These are phyloP conservation scores for Bellardia pandia DNA, from an alignment of 2,888 invertebrate species.

Conservation along the genomic window DNA sequence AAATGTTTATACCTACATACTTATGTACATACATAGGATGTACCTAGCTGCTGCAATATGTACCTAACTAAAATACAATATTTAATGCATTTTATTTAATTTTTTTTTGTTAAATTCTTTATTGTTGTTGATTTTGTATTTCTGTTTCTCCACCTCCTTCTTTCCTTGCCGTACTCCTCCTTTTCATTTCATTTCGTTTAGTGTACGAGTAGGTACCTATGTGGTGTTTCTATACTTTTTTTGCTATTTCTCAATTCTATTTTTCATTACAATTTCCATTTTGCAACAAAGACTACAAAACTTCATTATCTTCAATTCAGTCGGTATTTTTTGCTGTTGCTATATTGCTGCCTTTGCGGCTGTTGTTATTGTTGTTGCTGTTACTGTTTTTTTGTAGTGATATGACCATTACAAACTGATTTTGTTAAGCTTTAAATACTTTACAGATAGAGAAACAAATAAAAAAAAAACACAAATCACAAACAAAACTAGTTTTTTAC, in stretches of 20 bases:
- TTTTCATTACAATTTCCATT: slow-evolving; percentile 67
- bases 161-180: neutral
- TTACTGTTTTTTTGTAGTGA: slow-evolving; percentile 35
- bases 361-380: neutral
- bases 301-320: slow-evolving; percentile 68
- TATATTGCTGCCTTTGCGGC: neutral
- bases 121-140: slow-evolving; percentile 35
- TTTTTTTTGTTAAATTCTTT: slow-evolving; percentile 49
- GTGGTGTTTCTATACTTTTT: slow-evolving; percentile 38
- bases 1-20: neutral
- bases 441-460: slow-evolving; percentile 35
- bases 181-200: neutral
- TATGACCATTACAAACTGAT: slow-evolving; percentile 68
- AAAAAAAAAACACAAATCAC: slow-evolving; percentile 29
- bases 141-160: neutral
- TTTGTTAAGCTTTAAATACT: slow-evolving; percentile 61
- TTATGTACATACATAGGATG: neutral
- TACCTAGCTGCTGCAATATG: neutral
- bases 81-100: slow-evolving; percentile 17
- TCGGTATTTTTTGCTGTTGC: slow-evolving; percentile 28
- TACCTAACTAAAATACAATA: neutral
- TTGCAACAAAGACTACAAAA: slow-evolving; percentile 70
- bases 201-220: neutral
- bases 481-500: slow-evolving; percentile 66
- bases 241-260: slow-evolving; percentile 57